Percentiles rank a stretch among this genome's conserved stretches.
These are phyloP conservation scores for Echinarachnius parma DNA, from an alignment of 53 echinoderm and acorn worm species.

Conservation along the genomic window DNA sequence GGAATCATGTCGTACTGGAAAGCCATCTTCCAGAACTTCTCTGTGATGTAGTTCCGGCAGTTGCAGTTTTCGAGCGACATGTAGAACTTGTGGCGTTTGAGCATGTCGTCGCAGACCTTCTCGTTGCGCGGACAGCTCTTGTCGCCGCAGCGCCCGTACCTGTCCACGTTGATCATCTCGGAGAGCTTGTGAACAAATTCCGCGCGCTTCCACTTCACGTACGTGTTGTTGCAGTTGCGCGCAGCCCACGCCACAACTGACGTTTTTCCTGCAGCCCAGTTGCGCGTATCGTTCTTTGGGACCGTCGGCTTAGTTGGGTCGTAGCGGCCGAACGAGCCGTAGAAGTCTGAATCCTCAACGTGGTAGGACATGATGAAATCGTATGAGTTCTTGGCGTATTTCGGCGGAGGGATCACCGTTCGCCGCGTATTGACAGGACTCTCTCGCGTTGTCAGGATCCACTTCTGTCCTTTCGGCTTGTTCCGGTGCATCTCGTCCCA, in stretches of 20 bases:
- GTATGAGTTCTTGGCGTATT: neutral
- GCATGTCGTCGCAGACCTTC: neutral
- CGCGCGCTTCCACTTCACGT: neutral
- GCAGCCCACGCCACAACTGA: neutral
- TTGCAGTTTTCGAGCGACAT: neutral
- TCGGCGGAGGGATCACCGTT: neutral
- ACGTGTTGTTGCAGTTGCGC: constrained; percentile 1
- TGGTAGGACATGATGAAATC: neutral
- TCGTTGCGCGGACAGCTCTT: neutral
- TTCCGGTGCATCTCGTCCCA: neutral
- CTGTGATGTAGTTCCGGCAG: neutral
- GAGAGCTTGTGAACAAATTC: neutral
- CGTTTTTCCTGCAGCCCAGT: neutral
- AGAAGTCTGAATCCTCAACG: neutral
- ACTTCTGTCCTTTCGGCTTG: neutral
- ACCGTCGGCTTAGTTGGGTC: neutral
- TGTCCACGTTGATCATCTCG: neutral
- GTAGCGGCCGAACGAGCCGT: neutral
- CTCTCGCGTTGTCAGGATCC: neutral
- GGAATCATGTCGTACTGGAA: neutral
- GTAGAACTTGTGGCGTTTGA: neutral
- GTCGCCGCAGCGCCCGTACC: constrained; percentile 2
- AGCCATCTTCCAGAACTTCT: constrained; percentile 7
- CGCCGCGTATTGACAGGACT: neutral
- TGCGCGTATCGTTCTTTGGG: neutral